Evolutionary conservation across 2,113 vertebrate species (phyloP), one percentile per base, ranked within the genome.

Genomic region (Trematomus loennbergii): DNA sequence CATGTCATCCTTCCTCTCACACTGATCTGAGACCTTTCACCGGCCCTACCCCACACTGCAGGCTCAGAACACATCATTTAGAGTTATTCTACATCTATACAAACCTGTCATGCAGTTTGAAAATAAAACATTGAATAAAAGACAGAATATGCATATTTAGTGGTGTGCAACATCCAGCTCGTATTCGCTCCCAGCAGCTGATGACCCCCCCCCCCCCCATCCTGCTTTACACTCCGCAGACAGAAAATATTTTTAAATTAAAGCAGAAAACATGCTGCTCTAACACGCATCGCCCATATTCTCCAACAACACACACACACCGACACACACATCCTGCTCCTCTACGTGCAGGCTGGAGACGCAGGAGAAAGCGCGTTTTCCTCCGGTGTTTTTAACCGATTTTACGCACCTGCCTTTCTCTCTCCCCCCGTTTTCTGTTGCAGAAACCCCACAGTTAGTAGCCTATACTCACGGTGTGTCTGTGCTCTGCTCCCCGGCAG

Each of bases 391-490:
- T 18, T 53, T 64, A 57, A n/a, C 60, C 40, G 0, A 36, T 17
- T 36, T 52, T 65, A 54, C 9, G 50, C 82, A 55, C 72, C 57
- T 53, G 15, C 15, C 13, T 7, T 53, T 49, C 18, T 0, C 18
- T 3, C 53, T 2, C 22, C 33, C 8, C 10, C 12, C 1, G 2
- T 9, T 12, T n/a, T 12, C 12, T 20, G 22, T 4, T 13, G 7
- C 13, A 36, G 12, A 43, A 46, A 68, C 74, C 75, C 60, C 62
- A 62, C 53, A 54, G 57, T 13, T 76, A 40, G 5, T 48, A 58
- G 60, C 49, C 72, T 18, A 91, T 94, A 94, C 94, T 95, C 90
- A 95, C 94, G 83, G 70, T 71, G 78, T 55, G 45, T 61, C 65
- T 63, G 20, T 81, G 20, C 72, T 79, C 67, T 65, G 83, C 80